A percentile compares a stretch with the other conserved stretches of the same genome.
These are phyloP conservation scores for Leptopterna dolabrata DNA, from an alignment of 2,888 invertebrate genomes.

Conservation along the genomic window DNA sequence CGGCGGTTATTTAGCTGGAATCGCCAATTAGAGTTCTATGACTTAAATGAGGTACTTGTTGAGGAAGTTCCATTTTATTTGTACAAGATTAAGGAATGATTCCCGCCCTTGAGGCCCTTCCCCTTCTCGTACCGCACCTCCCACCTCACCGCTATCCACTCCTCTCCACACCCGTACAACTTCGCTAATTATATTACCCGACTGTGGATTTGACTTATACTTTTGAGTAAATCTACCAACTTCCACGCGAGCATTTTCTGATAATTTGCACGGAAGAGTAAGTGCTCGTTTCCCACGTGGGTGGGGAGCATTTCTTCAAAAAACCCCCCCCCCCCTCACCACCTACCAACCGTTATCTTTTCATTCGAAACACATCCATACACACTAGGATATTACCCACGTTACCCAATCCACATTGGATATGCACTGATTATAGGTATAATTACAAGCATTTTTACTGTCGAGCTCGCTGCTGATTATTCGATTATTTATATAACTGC, in stretches of 20 bases:
- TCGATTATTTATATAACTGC: no score
- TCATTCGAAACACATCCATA: no score
- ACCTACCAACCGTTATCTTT: no score
- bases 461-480: no score
- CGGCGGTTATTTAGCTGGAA: slow-evolving; percentile 52
- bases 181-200: slow-evolving; percentile 51
- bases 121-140: not conserved
- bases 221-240: slow-evolving; percentile 44
- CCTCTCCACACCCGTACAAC: slow-evolving; percentile 11
- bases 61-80: slow-evolving; percentile 56
- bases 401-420: no score
- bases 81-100: slow-evolving; percentile 55
- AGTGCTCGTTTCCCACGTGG: not conserved
- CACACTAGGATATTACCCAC: no score
- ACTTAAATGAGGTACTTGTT: slow-evolving; percentile 55
- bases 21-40: slow-evolving; percentile 56
- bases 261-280: slow-evolving; percentile 16
- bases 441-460: no score
- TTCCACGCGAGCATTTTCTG: slow-evolving; percentile 18
- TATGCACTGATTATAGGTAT: no score
- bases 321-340: no score
- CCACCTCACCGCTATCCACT: not conserved
- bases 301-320: not conserved
- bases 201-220: slow-evolving; percentile 50
- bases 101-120: slow-evolving; percentile 2